Evolutionary conservation across 2,113 vertebrate genomes (phyloP), one percentile per base, ranked within the genome.

Genomic region (Odocoileus virginianus): DNA sequence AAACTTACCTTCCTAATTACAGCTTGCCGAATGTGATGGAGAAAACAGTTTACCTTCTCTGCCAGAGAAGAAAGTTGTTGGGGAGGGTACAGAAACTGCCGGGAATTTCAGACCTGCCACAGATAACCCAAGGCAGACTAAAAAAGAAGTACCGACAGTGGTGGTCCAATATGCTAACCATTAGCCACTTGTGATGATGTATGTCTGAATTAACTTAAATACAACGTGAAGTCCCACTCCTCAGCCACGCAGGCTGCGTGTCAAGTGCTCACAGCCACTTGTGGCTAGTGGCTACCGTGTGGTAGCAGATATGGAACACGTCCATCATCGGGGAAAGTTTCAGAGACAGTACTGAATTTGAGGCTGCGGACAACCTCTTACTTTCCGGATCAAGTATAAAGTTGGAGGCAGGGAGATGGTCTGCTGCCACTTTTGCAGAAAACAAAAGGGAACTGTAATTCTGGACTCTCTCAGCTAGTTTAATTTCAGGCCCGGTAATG

Each of bases 1-100:
- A 98, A 98, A 95, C 89, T 91, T 81, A 97, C 98, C 97, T 98
- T 98, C 98, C 97, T 97, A 94, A 96, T 97, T 94, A 97, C 71
- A 27, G 95, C 60, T 61, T 40, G 81, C 60, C 2, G 19, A 79
- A 54, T 15, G 54, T 33, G 74, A 81, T 12, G 47, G 83, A 3
- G 47, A 54, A 5, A 45, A 50, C 93, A 47, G 95, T 91, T 94
- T 79, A 76, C 92, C 91, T 81, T 57, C 76, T 60, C 21, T 2
- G 16, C 16, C 7, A 12, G 81, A 67, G 54, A 57, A 79, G 58
- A 25, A 28, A 27, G 93, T 6, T 40, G 79, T 28, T 2, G 15
- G 36, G 82, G 43, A 15, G 58, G 36, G 58, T 4, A 23, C 3
- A 17, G 85, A 33, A 43, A 5, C 5, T 1, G 14, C 40, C 0